phyloP scores from a whole-genome alignment of 2,888 invertebrate genomes.

The Pyralis farinalis region DNA sequence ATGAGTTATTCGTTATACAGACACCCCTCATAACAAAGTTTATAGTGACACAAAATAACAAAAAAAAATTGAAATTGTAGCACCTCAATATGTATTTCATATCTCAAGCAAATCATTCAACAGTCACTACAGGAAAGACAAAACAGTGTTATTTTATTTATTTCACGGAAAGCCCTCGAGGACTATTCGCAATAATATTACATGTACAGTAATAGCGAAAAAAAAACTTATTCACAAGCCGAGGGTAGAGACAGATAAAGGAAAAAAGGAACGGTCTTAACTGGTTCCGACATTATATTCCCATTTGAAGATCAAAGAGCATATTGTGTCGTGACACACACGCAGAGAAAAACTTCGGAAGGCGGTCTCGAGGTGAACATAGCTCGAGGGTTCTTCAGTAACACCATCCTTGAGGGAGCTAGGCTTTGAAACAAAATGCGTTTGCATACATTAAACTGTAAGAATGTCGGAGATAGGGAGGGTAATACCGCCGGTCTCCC shows the following conservation, averaged over 20 bases:
- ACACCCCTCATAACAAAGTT: constrained; percentile 20
- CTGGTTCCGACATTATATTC: constrained; percentile 75
- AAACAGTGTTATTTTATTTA: constrained; percentile 56
- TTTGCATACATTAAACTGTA: constrained; percentile 81
- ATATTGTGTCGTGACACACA: constrained; percentile 58
- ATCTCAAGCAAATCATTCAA: constrained; percentile 55
- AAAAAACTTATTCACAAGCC: constrained; percentile 43
- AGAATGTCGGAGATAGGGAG: constrained; percentile 77
- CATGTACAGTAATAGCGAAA: constrained; percentile 25
- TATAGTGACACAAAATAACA: constrained; percentile 26
- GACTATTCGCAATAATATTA: constrained; percentile 46
- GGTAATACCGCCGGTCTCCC: constrained; percentile 57
- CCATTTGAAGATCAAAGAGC: constrained; percentile 78
- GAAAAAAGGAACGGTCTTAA: constrained; percentile 59
- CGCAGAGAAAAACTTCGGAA: constrained; percentile 60
- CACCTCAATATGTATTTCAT: constrained; percentile 46
- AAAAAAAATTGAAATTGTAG: constrained; percentile 42
- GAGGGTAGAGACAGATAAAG: constrained; percentile 54
- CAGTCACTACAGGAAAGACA: constrained; percentile 50
- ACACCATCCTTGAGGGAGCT: constrained; percentile 71
- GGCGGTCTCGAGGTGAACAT: constrained; percentile 49
- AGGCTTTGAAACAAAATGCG: constrained; percentile 81
- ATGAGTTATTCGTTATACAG: constrained; percentile 38
- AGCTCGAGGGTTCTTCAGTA: constrained; percentile 66
- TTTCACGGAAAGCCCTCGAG: constrained; percentile 46